A percentile compares a stretch with the other conserved stretches of the same genome.
These are phyloP conservation scores for Melieria omissa DNA, from an alignment of 2,888 invertebrate genomes.

Conservation along the genomic window DNA sequence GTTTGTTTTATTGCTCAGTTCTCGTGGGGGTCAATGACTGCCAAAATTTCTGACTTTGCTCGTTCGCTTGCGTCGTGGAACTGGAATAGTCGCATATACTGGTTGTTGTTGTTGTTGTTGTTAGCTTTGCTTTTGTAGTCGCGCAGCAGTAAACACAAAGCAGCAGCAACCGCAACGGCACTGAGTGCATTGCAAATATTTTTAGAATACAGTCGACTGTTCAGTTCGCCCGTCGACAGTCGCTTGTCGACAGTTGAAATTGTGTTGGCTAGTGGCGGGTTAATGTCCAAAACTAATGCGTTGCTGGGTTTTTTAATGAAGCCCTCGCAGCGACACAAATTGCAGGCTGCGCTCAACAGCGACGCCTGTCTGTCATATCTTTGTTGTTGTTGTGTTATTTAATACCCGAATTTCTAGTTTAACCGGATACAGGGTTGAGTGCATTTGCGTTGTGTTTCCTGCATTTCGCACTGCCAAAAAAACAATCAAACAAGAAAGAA, in stretches of 20 bases:
- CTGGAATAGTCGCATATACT: slow-evolving; percentile 23
- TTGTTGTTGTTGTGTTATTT: slow-evolving; percentile 53
- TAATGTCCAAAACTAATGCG: too few relatives aligned
- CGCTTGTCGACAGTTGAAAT: too few relatives aligned
- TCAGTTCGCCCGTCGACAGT: background rate
- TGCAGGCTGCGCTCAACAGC: too few relatives aligned
- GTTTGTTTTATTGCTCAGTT: slow-evolving; percentile 17
- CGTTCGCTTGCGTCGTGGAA: slow-evolving; percentile 12
- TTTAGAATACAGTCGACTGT: slow-evolving; percentile 22
- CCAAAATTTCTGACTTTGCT: slow-evolving; percentile 30
- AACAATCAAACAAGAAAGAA: too few relatives aligned
- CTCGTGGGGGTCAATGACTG: slow-evolving; percentile 24
- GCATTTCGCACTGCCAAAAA: background rate
- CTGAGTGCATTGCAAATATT: slow-evolving; percentile 15
- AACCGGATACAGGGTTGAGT: slow-evolving; percentile 60
- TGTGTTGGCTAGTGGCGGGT: too few relatives aligned
- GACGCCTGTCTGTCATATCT: background rate
- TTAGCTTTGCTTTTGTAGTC: too few relatives aligned
- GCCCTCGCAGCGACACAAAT: too few relatives aligned
- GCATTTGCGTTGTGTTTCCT: slow-evolving; percentile 47
- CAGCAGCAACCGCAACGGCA: background rate
- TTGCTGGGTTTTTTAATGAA: too few relatives aligned
- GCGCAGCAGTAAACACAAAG: too few relatives aligned
- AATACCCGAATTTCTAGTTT: slow-evolving; percentile 62
- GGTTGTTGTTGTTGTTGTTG: background rate